Evolutionary conservation across 2,113 vertebrate species (phyloP), one percentile per base, ranked within the genome.

Genomic region (Chascanopsetta lugubris): DNA sequence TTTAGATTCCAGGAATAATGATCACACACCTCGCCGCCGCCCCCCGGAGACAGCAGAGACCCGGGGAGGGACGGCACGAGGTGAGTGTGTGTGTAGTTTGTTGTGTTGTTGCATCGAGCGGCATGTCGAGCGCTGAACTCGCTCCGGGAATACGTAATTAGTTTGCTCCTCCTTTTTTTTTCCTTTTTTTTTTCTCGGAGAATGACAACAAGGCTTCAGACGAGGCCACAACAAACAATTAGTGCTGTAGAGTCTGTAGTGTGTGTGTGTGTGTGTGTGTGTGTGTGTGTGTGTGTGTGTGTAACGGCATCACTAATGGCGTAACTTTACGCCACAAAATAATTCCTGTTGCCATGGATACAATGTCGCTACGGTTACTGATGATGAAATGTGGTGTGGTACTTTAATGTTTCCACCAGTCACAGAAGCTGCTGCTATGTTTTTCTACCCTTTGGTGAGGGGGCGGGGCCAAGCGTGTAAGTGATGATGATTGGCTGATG

Each of bases 101-200:
- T 61, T 56, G 76, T 57, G 53, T 30, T 2, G 17, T 54, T 51
- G 36, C 69, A 75, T 81, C 50, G 25, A 40, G 38, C 53, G 70
- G 38, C 65, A 57, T 34, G 42, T 54, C 32, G 60, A 74, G 30
- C 56, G 47, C 42, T 29, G 21, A 62, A 61, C 30, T 66, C 60
- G 32, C 58, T 69, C 58, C 6, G 57, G 36, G 53, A 77, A 68
- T 45, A 61, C 15, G 49, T 77, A 76, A 89, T 89, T 85, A 84
- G 62, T 80, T 43, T 48, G 20, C 21, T 46, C 13, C 47, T 7
- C 27, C 64, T 43, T 18, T 8, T 12, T n/a, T 43, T 7, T n/a
- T n/a, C n/a, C n/a, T n/a, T n/a, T n/a, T n/a, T n/a, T n/a, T n/a
- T n/a, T 29, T 66, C 42, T 22, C 42, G 8, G 4, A 11, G 32